Percentiles rank a stretch among this genome's conserved stretches.
phyloP scores from a whole-genome alignment of 2,113 vertebrate genomes.

The Aegotheles bennettii region DNA sequence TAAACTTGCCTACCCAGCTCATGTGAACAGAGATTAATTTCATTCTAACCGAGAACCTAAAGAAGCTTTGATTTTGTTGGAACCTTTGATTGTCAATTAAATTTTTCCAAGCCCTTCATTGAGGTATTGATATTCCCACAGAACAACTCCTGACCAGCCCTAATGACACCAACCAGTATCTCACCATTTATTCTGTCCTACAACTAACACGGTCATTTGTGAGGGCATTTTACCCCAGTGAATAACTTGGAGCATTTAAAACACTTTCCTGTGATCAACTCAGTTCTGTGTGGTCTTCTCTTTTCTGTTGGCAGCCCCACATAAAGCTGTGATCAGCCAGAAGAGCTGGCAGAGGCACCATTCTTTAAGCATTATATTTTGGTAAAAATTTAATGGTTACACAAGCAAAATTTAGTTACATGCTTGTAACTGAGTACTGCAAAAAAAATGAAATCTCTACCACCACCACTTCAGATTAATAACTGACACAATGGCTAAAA shows the following conservation, averaged over 20 bases:
- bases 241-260: background rate
- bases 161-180: no score
- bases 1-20: background rate
- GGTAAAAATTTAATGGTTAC: background rate
- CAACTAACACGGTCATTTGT: background rate
- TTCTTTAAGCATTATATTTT: background rate
- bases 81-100: background rate
- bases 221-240: background rate
- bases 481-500: background rate
- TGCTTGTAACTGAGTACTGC: background rate
- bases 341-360: background rate
- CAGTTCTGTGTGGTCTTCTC: background rate
- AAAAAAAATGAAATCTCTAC: background rate
- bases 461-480: background rate
- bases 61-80: background rate
- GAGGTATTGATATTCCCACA: accelerated
- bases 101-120: background rate
- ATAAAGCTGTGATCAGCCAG: accelerated
- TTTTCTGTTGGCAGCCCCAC: background rate
- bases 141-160: background rate
- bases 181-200: background rate
- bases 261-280: accelerated
- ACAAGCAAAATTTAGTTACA: background rate
- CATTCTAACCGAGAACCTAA: background rate
- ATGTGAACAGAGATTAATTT: background rate